Conservation (phyloP, 2,797 vertebrate species). For the Dermochelys coriacea region DNA sequence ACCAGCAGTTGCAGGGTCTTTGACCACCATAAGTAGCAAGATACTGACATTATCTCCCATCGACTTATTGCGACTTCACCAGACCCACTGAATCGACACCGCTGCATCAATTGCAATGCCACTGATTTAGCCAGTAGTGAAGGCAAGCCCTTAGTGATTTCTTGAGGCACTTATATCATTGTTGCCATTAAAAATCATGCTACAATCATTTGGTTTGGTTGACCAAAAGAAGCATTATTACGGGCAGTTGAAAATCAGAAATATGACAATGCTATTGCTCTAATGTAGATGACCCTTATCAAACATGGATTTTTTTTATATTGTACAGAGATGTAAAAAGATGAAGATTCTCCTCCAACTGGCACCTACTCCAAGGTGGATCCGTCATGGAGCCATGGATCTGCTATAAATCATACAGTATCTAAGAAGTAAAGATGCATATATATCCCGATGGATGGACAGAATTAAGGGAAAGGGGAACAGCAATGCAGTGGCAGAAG, state of each 20-base stretch:
- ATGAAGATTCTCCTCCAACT: neutral
- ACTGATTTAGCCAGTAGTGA: no score
- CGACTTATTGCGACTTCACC: no score
- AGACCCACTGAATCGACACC: no score
- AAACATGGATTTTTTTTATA: neutral
- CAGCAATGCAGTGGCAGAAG: neutral
- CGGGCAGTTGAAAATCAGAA: neutral
- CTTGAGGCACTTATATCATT: neutral
- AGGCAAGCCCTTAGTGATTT: neutral
- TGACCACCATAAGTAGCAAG: neutral
- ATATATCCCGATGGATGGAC: neutral
- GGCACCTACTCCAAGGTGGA: neutral
- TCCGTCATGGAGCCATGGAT: neutral
- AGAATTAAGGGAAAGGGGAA: neutral
- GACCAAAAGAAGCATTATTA: neutral
- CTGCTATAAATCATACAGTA: neutral
- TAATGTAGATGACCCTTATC: neutral
- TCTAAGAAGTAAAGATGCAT: neutral
- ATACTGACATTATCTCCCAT: neutral
- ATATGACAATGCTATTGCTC: neutral
- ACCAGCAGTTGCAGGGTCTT: neutral
- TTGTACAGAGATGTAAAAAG: neutral
- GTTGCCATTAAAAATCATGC: neutral
- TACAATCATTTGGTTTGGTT: neutral
- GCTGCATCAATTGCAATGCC: no score